Percentiles rank a stretch among this genome's conserved stretches.
Evolutionary conservation across 2,888 invertebrate genomes (phyloP).

Genomic region (Eucriotettix oculatus): DNA sequence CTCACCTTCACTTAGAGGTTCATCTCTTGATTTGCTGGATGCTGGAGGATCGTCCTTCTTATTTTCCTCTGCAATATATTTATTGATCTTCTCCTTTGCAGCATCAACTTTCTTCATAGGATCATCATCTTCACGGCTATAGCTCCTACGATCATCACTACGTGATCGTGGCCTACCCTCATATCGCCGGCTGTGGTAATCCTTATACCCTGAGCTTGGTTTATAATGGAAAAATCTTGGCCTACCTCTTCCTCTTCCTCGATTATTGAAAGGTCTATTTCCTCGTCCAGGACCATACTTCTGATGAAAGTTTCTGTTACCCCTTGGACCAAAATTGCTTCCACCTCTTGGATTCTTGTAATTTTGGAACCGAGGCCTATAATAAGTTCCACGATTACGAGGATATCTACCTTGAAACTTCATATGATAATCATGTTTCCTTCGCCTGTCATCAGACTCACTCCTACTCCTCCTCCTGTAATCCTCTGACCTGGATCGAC

Average conservation of each 20-base stretch:
- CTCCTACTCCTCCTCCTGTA: conserved; percentile 29
- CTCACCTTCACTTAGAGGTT: conserved; percentile 39
- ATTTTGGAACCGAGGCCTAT: conserved; percentile 59
- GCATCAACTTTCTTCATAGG: conserved; percentile 33
- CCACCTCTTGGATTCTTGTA: conserved; percentile 31
- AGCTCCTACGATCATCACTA: conserved; percentile 33
- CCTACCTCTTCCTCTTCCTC: conserved; percentile 24
- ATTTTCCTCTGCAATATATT: conserved; percentile 28
- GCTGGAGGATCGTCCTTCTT: conserved; percentile 16
- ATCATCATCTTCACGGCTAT: conserved; percentile 25
- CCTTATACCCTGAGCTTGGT: conserved; percentile 31
- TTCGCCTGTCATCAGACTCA: conserved; percentile 27
- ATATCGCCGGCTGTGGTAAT: conserved; percentile 47
- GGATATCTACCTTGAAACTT: conserved; percentile 24
- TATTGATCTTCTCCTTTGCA: conserved; percentile 40
- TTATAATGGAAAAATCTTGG: conserved; percentile 25
- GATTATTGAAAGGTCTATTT: conserved; percentile 19
- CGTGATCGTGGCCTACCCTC: conserved; percentile 41
- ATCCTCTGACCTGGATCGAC: conserved; percentile 37
- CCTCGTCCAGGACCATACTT: conserved; percentile 21
- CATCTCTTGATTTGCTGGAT: conserved; percentile 27
- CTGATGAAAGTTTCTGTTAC: conserved; percentile 23
- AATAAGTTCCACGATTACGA: conserved; percentile 58
- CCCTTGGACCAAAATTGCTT: conserved; percentile 21
- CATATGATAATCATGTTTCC: conserved; percentile 12